These are phyloP conservation scores for Muscicapa comitata DNA, from an alignment of 2,797 vertebrate genomes.

Conservation along the genomic window DNA sequence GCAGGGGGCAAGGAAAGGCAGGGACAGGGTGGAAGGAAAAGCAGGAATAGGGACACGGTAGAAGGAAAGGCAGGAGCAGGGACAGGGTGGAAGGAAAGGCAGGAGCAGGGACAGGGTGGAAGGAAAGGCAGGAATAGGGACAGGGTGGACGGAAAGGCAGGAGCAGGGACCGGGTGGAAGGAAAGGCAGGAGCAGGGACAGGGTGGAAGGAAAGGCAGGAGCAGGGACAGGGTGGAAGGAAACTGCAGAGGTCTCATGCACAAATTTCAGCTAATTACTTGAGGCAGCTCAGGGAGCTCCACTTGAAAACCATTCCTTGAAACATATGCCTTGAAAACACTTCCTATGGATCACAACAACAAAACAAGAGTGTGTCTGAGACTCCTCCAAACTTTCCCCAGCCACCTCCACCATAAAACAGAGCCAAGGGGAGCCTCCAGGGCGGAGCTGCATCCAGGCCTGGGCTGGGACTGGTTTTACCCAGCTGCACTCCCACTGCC, in stretches of 20 bases:
- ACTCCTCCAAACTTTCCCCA: background rate
- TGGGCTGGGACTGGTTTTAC: background rate
- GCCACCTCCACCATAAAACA: background rate
- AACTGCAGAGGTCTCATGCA: background rate
- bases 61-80: no score
- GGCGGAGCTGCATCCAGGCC: rapidly evolving
- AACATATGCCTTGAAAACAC: background rate
- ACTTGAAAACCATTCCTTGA: background rate
- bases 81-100: background rate
- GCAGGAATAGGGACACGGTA: background rate
- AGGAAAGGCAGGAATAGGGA: background rate
- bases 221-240: rapidly evolving
- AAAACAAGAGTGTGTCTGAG: background rate
- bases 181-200: background rate
- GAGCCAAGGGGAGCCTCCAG: background rate
- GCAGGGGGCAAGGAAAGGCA: background rate
- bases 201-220: background rate
- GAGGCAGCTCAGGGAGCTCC: background rate
- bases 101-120: background rate
- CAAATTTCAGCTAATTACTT: background rate
- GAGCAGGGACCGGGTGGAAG: background rate
- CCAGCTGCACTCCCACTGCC: background rate
- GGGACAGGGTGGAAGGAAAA: background rate
- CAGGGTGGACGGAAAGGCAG: background rate
- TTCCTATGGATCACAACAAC: background rate